Base-by-base conservation (phyloP, 92 coral and sea anemone species). In the Epizoanthus ramosus region DNA sequence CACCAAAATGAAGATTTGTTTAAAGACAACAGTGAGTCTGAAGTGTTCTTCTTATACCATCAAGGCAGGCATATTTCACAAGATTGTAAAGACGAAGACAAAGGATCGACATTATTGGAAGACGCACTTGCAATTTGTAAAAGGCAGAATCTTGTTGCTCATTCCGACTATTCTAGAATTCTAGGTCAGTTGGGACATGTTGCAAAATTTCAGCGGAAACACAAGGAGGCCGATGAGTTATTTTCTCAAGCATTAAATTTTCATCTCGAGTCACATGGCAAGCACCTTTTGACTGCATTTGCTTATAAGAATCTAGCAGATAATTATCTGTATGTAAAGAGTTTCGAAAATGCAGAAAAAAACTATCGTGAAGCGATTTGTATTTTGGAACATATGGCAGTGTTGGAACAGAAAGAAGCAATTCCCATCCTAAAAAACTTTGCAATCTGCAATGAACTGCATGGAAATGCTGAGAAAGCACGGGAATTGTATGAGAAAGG, bases 301-400 rank as follows among this genome's bases (percentile, higher is more conserved):
- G 89, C 89, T 3, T 79, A 63, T 13, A 86, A 86, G 59, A 74
- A 86, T 18, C 16, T 86, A 18, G 89, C 85, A 10, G 81, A 80
- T 71, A 63, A 15, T 52, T 86, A 71, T 39, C 23, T 86, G 66
- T 52, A n/a, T 35, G 18, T 33, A 2, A 19, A 71, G 0, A 31
- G 33, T 0, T 73, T 28, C 16, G 21, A 8, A 4, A 7, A 52
- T 9, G 86, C 89, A 33, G 80, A 72, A 41, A 14, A 19, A 35
- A 63, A 72, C 58, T 80, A 86, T 72, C 21, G 52, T 16, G 56
- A 86, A 16, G 89, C 89, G 6, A 71, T 86, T 72, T 12, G 5
- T 16, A 21, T 86, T 86, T 71, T 86, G 58, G 33, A 80, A 65
- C n/a, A 4, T 0, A 0, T 86, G 47, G 74, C 52, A 19, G 33